Evolutionary conservation across 2,113 vertebrate genomes (phyloP).

Genomic region (Oryzias celebensis): DNA sequence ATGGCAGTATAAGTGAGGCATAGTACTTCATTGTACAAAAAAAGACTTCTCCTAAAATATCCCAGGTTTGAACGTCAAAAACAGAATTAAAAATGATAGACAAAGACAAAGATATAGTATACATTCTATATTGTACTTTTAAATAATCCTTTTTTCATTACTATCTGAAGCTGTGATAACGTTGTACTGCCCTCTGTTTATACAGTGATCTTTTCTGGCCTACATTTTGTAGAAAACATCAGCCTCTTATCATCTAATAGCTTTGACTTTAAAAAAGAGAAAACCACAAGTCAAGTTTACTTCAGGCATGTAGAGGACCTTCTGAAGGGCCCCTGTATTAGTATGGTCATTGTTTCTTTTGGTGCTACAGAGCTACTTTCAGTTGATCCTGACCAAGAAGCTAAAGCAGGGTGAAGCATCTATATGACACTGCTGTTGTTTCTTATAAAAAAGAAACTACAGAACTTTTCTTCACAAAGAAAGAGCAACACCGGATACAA

Average conservation of each 20-base stretch:
- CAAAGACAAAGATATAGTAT: background rate
- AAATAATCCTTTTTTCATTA: no score
- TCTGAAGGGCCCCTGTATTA: conserved; percentile 50
- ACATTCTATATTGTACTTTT: no score
- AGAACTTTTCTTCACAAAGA: background rate
- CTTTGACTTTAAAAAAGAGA: conserved; percentile 35
- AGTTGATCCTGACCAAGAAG: conserved; percentile 46
- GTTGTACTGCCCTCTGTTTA: no score
- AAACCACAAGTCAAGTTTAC: conserved; percentile 55
- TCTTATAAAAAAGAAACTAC: conserved; percentile 7
- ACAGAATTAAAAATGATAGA: background rate
- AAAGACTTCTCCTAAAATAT: conserved; percentile 26
- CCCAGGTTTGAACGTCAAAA: conserved; percentile 7
- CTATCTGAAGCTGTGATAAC: no score
- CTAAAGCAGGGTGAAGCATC: conserved; percentile 16
- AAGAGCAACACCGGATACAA: conserved; percentile 12
- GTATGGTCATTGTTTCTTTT: conserved; percentile 42
- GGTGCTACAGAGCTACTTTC: conserved; percentile 46
- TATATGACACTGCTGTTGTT: conserved; percentile 21
- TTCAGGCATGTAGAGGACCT: conserved; percentile 39
- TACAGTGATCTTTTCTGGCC: conserved; percentile 19
- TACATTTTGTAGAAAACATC: conserved; percentile 31
- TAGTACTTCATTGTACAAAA: conserved; percentile 42
- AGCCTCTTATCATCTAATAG: conserved; percentile 41
- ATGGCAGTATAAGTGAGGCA: conserved; percentile 24